These are phyloP conservation scores for Rosalia funebris DNA, from an alignment of 2,888 invertebrate species.

Conservation along the genomic window DNA sequence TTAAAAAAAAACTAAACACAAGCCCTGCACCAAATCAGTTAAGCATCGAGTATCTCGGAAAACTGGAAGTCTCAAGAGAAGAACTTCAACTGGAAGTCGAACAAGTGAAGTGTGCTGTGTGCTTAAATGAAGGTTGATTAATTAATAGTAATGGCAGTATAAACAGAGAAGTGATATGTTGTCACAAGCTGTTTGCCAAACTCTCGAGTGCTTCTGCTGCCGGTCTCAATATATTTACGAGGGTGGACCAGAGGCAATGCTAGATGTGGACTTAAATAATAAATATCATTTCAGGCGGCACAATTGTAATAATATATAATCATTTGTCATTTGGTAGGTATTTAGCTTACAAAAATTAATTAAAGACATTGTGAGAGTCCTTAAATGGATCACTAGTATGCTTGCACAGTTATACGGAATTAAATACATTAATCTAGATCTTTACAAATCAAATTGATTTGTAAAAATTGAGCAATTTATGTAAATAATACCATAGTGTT, in stretches of 20 bases:
- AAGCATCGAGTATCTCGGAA: constrained; percentile 8
- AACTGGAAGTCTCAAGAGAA: constrained; percentile 2
- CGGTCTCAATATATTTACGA: constrained; percentile 17
- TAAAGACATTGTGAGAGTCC: no score
- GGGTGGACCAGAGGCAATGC: not conserved
- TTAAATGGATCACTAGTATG: no score
- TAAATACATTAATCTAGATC: no score
- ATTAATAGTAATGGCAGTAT: constrained; percentile 50
- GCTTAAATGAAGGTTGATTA: constrained; percentile 48
- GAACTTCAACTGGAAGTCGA: constrained; percentile 5
- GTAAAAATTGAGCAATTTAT: no score
- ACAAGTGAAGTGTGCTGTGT: constrained; percentile 9
- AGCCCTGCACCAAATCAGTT: constrained; percentile 3
- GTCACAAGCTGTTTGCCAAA: constrained; percentile 45
- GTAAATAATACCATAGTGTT: no score
- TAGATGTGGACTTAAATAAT: no score
- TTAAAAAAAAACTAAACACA: constrained; percentile 10
- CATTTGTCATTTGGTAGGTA: no score
- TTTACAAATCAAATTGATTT: no score
- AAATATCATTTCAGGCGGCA: no score
- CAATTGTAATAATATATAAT: no score
- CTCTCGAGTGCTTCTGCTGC: constrained; percentile 39
- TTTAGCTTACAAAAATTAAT: no score
- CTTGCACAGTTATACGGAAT: no score
- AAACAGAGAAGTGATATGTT: constrained; percentile 51